phyloP scores from a whole-genome alignment of 2,113 vertebrate genomes.

The Equus quagga region DNA sequence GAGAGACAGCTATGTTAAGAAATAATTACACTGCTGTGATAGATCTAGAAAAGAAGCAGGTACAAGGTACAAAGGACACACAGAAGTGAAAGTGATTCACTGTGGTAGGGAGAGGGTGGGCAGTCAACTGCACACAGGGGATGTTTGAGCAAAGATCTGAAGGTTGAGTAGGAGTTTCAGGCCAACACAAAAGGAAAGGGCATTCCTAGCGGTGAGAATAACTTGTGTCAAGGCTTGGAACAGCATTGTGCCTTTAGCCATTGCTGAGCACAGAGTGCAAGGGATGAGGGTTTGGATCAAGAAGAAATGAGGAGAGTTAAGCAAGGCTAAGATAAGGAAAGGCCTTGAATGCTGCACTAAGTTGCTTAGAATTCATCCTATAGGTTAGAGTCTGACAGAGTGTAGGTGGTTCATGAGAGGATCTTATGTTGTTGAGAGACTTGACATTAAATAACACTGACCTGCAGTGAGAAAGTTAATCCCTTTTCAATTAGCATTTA shows the following conservation, averaged over 20 bases:
- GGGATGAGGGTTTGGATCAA: not conserved
- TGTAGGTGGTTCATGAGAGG: slow-evolving; percentile 4
- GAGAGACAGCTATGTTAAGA: not conserved
- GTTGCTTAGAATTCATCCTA: slow-evolving; percentile 60
- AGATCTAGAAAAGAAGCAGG: not conserved
- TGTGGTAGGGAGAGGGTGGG: not conserved
- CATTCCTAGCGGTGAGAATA: not conserved
- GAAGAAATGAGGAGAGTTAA: slow-evolving; percentile 42
- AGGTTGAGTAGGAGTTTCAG: not conserved
- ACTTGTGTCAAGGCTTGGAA: not conserved
- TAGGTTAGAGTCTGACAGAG: slow-evolving; percentile 16
- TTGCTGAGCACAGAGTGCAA: not conserved
- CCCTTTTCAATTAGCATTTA: slow-evolving; percentile 76
- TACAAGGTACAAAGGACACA: not conserved
- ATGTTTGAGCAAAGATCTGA: not conserved
- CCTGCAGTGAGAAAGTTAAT: slow-evolving; percentile 70
- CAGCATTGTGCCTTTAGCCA: no score
- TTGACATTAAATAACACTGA: slow-evolving; percentile 72
- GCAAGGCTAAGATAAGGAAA: not conserved
- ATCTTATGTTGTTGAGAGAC: slow-evolving; percentile 51
- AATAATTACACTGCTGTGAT: not conserved
- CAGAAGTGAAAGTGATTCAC: not conserved
- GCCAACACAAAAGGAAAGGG: not conserved
- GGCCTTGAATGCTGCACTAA: not conserved
- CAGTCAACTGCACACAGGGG: no score